Percentiles rank a stretch among this genome's conserved stretches.
Conservation (phyloP, 2,113 vertebrate species). For the Myxocyprinus asiaticus region DNA sequence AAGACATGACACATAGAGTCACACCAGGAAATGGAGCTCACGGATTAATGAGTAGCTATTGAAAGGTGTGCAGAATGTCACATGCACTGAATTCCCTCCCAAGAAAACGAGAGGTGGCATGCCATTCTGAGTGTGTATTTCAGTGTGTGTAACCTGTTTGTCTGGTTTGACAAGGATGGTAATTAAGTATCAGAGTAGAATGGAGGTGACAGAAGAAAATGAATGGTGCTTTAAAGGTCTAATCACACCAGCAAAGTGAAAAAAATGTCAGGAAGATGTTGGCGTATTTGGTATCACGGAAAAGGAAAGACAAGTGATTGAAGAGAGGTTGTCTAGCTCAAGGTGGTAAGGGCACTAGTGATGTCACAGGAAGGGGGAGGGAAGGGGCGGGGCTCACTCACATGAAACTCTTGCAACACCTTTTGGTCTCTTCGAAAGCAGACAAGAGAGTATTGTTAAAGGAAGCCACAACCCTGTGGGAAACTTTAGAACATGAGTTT, state of each 20-base stretch:
- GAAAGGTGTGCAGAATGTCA: slow-evolving; percentile 12
- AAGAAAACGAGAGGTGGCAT: slow-evolving; percentile 13
- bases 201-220: slow-evolving; percentile 28
- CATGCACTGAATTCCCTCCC: slow-evolving; percentile 44
- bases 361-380: slow-evolving; percentile 79
- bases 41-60: slow-evolving; percentile 7
- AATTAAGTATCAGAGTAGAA: slow-evolving; percentile 32
- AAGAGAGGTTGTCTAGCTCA: slow-evolving; percentile 25
- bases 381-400: slow-evolving; percentile 63
- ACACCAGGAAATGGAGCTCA: slow-evolving; percentile 5
- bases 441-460: slow-evolving; percentile 76
- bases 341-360: slow-evolving; percentile 70
- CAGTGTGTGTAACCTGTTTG: slow-evolving; percentile 62
- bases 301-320: slow-evolving; percentile 22
- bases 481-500: slow-evolving; percentile 66
- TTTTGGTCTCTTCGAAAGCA: slow-evolving; percentile 74
- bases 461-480: slow-evolving; percentile 69
- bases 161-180: slow-evolving; percentile 64
- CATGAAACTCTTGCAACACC: slow-evolving; percentile 82
- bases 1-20: not conserved
- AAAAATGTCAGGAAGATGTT: not conserved
- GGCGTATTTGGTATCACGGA: not conserved
- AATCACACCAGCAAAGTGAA: not conserved
- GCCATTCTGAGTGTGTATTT: slow-evolving; percentile 18
- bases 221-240: not conserved